phyloP scores from a whole-genome alignment of 2,888 invertebrate species.

The Chirona hameri region DNA sequence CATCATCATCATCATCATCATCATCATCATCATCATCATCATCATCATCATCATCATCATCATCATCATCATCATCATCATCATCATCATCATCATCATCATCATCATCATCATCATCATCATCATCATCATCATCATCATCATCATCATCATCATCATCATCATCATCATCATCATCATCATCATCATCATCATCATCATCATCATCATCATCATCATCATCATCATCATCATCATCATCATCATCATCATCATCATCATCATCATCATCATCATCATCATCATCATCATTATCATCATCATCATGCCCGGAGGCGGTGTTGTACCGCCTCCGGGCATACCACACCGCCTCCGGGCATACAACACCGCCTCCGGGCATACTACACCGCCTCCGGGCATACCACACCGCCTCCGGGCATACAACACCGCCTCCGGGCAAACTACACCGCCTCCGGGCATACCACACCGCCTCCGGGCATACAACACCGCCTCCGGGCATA shows the following conservation, averaged over 20 bases:
- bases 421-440: no score
- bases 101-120: conserved; percentile 22
- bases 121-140: conserved; percentile 22
- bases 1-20: conserved; percentile 22
- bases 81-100: conserved; percentile 22
- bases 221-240: conserved; percentile 22
- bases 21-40: conserved; percentile 22
- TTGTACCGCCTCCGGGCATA: no score
- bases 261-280: conserved; percentile 22
- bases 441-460: no score
- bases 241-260: conserved; percentile 22
- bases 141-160: conserved; percentile 22
- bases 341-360: no score
- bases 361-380: no score
- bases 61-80: conserved; percentile 22
- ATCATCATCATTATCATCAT: conserved; percentile 22
- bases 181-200: conserved; percentile 22
- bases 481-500: no score
- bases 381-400: no score
- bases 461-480: no score
- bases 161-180: conserved; percentile 22
- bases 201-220: conserved; percentile 22
- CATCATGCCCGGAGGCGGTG: no score
- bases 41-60: conserved; percentile 22
- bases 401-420: no score